phyloP scores from a whole-genome alignment of 2,797 vertebrate genomes.

The Alosa sapidissima region DNA sequence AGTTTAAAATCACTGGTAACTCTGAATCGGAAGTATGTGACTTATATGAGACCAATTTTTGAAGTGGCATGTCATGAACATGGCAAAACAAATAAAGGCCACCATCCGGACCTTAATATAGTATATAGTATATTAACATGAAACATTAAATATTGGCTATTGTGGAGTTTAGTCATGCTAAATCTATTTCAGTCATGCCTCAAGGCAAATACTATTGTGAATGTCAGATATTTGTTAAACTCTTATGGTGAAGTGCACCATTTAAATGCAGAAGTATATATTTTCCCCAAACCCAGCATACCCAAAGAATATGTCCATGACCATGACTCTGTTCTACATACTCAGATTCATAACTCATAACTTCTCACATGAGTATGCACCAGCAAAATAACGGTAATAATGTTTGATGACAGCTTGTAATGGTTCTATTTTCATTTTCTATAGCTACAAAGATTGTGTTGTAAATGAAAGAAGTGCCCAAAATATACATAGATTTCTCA shows the following conservation, averaged over 20 bases:
- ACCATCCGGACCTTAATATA: not conserved
- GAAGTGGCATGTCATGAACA: not conserved
- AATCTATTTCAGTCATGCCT: not conserved
- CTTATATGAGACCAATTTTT: not conserved
- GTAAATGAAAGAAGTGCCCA: conserved; percentile 29
- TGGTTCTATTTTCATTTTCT: conserved; percentile 25
- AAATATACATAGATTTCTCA: not conserved
- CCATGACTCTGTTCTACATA: conserved; percentile 20
- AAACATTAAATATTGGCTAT: not conserved
- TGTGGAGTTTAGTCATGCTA: not conserved
- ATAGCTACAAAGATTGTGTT: conserved; percentile 24
- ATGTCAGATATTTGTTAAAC: conserved; percentile 10
- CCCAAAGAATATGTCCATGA: conserved; percentile 42
- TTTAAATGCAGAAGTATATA: conserved; percentile 12
- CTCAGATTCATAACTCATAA: conserved; percentile 37
- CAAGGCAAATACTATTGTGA: conserved; percentile 7
- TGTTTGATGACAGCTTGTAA: not conserved
- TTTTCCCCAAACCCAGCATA: conserved; percentile 23
- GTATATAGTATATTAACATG: conserved; percentile 1
- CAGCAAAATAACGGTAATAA: conserved; percentile 33
- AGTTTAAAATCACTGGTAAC: not conserved
- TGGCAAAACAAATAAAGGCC: conserved; percentile 9
- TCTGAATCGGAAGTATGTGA: not conserved
- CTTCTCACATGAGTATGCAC: conserved; percentile 33
- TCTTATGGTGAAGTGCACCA: not conserved